Percentiles rank a stretch among this genome's conserved stretches.
Conservation (phyloP, 1,140 invertebrate species). For the Amyelois transitella region DNA sequence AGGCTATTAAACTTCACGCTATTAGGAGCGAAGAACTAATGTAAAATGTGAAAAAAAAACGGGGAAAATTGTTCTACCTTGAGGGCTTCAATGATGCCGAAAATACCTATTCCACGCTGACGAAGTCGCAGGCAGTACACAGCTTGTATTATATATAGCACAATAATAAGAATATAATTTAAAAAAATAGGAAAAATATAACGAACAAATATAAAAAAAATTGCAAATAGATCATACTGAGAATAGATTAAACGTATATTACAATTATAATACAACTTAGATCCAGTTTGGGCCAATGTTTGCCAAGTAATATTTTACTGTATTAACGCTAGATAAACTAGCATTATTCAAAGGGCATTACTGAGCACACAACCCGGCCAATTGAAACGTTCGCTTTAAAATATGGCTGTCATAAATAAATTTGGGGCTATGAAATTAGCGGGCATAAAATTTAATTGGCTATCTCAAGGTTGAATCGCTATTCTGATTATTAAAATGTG, state of each 20-base stretch:
- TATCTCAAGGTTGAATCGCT: too few relatives aligned
- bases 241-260: neutral
- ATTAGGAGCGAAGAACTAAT: too few relatives aligned
- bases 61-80: too few relatives aligned
- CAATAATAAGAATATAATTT: too few relatives aligned
- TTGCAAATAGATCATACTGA: neutral
- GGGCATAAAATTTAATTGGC: too few relatives aligned
- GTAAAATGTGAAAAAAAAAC: too few relatives aligned
- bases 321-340: neutral
- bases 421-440: neutral
- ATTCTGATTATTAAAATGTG: too few relatives aligned
- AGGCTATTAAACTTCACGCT: too few relatives aligned
- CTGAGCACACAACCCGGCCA: neutral
- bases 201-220: neutral
- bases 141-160: too few relatives aligned
- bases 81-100: too few relatives aligned
- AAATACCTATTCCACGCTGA: too few relatives aligned
- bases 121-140: too few relatives aligned
- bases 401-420: neutral
- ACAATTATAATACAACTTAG: neutral
- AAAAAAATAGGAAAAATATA: neutral
- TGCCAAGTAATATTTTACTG: neutral
- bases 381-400: neutral
- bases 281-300: neutral
- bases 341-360: neutral